Evolutionary conservation across 2,888 invertebrate species (phyloP), one percentile per base, ranked within the genome.

Genomic region (Nomada fucata): DNA sequence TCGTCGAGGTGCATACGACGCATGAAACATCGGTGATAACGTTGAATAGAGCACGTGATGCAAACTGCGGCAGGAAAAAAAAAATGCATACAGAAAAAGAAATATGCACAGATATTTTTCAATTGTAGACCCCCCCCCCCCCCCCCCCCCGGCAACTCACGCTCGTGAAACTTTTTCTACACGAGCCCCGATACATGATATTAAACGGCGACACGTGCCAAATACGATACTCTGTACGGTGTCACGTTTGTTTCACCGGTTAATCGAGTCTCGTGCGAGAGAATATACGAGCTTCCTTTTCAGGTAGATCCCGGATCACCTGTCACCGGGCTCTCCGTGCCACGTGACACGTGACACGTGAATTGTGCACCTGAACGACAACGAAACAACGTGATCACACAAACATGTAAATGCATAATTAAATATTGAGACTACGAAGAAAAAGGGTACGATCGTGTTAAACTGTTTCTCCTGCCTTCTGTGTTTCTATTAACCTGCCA

Each of bases 391-490:
- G 36, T n/a, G 23, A 63, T 70, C 36, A 11, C 52, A 63, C 64
- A 76, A 53, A 72, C 75, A 67, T 82, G 79, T 77, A 76, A 76
- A 82, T 61, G 64, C 15, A n/a, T 29, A 20, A 52, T 61, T 71
- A 71, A 52, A 36, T 52, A 36, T 60, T 11, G 20, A 70, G 44
- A 47, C 13, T 59, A 69, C 0, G 7, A 36, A n/a, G 29, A 18
- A 36, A 29, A 60, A 60, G 57, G 57, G 15, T 26, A 26, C 11
- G 10, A 4, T 15, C 72, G 18, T 26, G 23, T 55, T 47, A 61
- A 29, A 79, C 77, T 15, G n/a, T 55, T 10, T 20, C n/a, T 10
- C 13, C 15, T 23, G 20, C 23, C 18, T 61, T 75, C 20, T 52
- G 23, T 55, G 67, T 76, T 55, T 53, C 20, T 44, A 26, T 60